These are phyloP conservation scores for Furcifer pardalis DNA, from an alignment of 2,797 vertebrate genomes.

Conservation along the genomic window DNA sequence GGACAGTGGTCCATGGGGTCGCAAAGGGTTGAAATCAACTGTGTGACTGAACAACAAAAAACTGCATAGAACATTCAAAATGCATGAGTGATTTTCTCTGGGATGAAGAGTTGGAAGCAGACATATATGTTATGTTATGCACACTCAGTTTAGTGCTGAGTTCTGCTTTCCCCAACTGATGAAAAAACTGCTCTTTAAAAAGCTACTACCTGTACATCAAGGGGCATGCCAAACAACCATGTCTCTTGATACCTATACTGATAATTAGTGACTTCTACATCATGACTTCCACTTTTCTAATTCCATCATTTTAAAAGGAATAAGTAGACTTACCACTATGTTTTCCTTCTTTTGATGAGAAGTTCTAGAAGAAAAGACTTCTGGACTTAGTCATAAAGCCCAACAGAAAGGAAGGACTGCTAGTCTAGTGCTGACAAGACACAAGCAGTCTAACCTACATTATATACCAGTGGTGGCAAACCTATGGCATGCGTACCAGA, in stretches of 20 bases:
- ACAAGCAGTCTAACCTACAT: no score
- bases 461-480: no score
- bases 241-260: neutral
- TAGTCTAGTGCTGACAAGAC: no score
- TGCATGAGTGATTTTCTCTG: neutral
- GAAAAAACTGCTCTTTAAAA: neutral
- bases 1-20: no score
- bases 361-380: slow-evolving; percentile 30
- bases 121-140: neutral
- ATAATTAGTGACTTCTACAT: no score
- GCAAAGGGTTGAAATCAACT: no score
- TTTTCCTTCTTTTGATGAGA: slow-evolving; percentile 24
- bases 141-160: neutral
- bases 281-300: no score
- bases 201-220: neutral
- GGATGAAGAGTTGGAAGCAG: neutral
- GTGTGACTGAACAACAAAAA: no score
- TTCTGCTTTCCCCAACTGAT: neutral
- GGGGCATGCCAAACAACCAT: neutral
- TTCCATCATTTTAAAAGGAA: neutral
- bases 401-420: no score
- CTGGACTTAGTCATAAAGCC: slow-evolving; percentile 28
- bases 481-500: no score
- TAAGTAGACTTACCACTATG: neutral
- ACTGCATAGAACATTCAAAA: neutral